Evolutionary conservation across 2,888 invertebrate genomes (phyloP).

Genomic region (Heliconius cydno): DNA sequence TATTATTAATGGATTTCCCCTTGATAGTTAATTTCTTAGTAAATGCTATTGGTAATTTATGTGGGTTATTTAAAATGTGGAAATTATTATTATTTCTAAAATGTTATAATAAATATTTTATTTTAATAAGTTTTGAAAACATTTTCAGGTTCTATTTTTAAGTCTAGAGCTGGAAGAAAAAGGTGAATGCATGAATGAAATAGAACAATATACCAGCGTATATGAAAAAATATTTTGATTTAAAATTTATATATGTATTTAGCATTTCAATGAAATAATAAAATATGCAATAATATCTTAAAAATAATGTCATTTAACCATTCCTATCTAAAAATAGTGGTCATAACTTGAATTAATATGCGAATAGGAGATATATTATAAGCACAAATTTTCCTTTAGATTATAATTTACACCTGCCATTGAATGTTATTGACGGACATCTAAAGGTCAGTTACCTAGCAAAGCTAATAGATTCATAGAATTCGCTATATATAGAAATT

Average conservation of each 20-base stretch:
- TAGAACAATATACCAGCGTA: too few relatives aligned
- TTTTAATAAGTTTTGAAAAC: too few relatives aligned
- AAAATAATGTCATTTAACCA: neutral
- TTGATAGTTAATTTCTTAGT: neutral
- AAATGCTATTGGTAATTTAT: neutral
- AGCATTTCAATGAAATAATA: too few relatives aligned
- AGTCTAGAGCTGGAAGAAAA: too few relatives aligned
- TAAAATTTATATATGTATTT: too few relatives aligned
- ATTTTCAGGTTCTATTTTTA: too few relatives aligned
- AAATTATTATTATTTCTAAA: neutral
- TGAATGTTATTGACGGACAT: slow-evolving; percentile 20
- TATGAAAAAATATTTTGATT: too few relatives aligned
- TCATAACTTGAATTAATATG: slow-evolving; percentile 5
- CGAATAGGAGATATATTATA: neutral
- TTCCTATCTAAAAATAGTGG: neutral
- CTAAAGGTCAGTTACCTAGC: slow-evolving; percentile 23
- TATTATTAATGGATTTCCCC: neutral
- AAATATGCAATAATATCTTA: neutral
- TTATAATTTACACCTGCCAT: slow-evolving; percentile 13
- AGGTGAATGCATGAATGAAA: too few relatives aligned
- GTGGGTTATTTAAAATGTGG: neutral
- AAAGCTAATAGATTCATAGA: slow-evolving; percentile 23
- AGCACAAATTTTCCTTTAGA: slow-evolving; percentile 15
- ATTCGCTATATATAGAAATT: slow-evolving; percentile 1
- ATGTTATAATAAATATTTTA: neutral